Base-by-base conservation (phyloP, 2,797 vertebrate species). In the Melanotaenia nigrans region DNA sequence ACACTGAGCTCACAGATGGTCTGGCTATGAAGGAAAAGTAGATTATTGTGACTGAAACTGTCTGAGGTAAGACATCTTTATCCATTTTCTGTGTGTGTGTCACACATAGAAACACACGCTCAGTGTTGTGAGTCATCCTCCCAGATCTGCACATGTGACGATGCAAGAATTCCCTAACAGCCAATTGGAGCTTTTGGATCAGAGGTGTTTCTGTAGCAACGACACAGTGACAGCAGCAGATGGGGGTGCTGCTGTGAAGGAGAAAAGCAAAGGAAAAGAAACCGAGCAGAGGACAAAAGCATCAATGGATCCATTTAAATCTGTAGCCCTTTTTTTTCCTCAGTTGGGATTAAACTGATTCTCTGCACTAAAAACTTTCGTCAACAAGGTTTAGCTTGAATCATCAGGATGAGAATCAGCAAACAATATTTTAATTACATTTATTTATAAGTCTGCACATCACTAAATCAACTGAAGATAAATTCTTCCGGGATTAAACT, bases 201-300 rank as follows among this genome's bases (percentile, higher is more conserved):
- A 28, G 66, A 68, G 80, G 47, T 79, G 85, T 90, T 90, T 74
- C 89, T 77, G 77, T 92, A 86, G 91, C 70, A 72, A 92, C 84
- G 42, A 0, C 64, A 47, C 77, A 78, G 78, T 83, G 80, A 89
- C 86, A 90, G 88, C 67, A 83, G 82, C 84, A 89, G 82, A 86
- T 85, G 84, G 57, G 69, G 47, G 67, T 71, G 70, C 61, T 82
- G 69, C 71, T 58, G 61, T 74, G 68, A 66, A 65, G 57, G 51
- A 68, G 47, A 68, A 51, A 36, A 20, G 51, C n/a, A 10, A 55
- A 63, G n/a, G 22, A 65, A 54, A 65, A 35, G 47, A 54, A 58
- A 64, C 3, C 53, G 58, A 71, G 54, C 49, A 32, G 32, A 66
- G 51, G 71, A 72, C 22, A 67, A 76, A 65, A 42, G 5, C 24